Percentiles rank a stretch among this genome's conserved stretches.
phyloP scores from a whole-genome alignment of 2,888 invertebrate species.

The Gandaritis pyraliata region DNA sequence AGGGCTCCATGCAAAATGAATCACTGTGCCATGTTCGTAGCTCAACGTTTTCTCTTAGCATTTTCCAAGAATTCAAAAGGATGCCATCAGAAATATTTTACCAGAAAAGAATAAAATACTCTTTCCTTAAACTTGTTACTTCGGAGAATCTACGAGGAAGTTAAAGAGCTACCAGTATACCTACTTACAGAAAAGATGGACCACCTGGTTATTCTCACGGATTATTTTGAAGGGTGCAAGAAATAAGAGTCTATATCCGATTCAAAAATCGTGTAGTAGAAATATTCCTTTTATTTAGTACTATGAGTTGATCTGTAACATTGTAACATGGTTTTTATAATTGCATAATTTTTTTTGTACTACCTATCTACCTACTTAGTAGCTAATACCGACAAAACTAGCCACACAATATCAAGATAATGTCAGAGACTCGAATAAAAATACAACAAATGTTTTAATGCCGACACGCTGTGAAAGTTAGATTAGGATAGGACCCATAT shows the following conservation, averaged over 20 bases:
- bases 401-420: too few relatives aligned
- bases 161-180: slow-evolving; percentile 45
- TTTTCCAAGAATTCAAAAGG: slow-evolving; percentile 48
- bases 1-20: slow-evolving; percentile 13
- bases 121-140: slow-evolving; percentile 60
- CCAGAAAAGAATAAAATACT: slow-evolving; percentile 48
- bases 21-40: slow-evolving; percentile 8
- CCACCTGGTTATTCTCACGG: slow-evolving; percentile 61
- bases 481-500: too few relatives aligned
- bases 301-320: not conserved
- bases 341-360: too few relatives aligned
- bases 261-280: slow-evolving; percentile 53
- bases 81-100: slow-evolving; percentile 48
- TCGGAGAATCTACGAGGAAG: slow-evolving; percentile 58
- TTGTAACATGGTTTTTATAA: too few relatives aligned
- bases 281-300: slow-evolving; percentile 20
- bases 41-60: slow-evolving; percentile 47
- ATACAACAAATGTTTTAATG: too few relatives aligned
- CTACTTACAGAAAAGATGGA: slow-evolving; percentile 37
- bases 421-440: too few relatives aligned
- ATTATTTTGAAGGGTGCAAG: slow-evolving; percentile 46
- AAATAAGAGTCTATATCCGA: slow-evolving; percentile 55
- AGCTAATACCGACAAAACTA: too few relatives aligned
- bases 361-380: too few relatives aligned
- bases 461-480: too few relatives aligned